Conservation (phyloP, 2,888 invertebrate genomes). For the Deilephila porcellus region DNA sequence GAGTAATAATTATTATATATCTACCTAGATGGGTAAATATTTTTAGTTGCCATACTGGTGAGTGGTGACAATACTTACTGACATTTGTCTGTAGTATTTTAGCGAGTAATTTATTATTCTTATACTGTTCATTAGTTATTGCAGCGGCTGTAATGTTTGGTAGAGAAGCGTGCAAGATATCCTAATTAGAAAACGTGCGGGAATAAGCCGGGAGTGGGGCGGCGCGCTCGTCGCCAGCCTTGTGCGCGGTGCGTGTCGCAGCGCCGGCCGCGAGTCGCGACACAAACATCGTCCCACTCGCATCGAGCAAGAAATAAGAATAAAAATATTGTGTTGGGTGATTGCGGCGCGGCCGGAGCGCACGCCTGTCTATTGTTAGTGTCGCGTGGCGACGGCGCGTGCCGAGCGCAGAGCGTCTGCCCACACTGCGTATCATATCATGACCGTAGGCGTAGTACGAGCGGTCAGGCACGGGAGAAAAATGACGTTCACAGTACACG, state of each 20-base stretch:
- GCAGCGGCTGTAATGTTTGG: no score
- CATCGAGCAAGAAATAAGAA: neutral
- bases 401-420: neutral
- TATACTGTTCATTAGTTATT: no score
- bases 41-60: no score
- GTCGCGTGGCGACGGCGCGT: neutral
- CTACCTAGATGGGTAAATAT: no score
- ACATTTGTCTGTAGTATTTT: no score
- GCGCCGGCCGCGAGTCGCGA: neutral
- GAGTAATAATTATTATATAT: no score
- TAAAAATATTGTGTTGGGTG: neutral
- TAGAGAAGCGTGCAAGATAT: no score
- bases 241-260: neutral
- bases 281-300: slow-evolving; percentile 2
- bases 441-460: no score
- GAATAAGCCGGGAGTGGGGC: neutral
- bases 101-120: no score
- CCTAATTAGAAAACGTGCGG: neutral
- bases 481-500: no score
- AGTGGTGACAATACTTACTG: no score
- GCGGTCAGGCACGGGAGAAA: no score
- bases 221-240: neutral
- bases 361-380: neutral
- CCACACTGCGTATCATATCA: neutral
- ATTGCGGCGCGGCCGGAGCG: neutral